Conservation (phyloP, 2,797 vertebrate species). For the Protosalanx chinensis region DNA sequence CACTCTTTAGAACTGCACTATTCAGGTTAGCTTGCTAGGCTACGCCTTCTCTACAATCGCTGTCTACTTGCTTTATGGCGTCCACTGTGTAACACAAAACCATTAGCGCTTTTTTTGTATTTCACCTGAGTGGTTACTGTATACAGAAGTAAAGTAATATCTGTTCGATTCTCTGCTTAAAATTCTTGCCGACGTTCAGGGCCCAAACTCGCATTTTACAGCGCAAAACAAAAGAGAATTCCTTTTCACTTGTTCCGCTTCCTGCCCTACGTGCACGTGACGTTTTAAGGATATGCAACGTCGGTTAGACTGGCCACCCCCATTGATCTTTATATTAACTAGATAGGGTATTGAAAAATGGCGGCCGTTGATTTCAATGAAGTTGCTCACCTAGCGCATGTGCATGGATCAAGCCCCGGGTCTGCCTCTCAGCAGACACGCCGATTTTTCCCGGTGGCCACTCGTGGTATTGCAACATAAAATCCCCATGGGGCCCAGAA, state of each 20-base stretch:
- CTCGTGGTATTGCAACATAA: too few relatives aligned
- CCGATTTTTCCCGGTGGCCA: too few relatives aligned
- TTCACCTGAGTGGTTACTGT: constrained; percentile 4
- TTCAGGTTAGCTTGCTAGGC: neutral
- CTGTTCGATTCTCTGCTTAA: neutral
- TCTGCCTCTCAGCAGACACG: too few relatives aligned
- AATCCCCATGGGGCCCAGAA: too few relatives aligned
- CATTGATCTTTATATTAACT: too few relatives aligned
- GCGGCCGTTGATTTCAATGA: too few relatives aligned
- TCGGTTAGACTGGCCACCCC: neutral
- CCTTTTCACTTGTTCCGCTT: constrained; percentile 37
- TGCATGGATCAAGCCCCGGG: too few relatives aligned
- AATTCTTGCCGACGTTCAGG: neutral
- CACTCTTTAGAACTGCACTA: neutral
- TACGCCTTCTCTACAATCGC: neutral
- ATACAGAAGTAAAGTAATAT: neutral
- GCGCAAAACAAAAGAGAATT: constrained; percentile 17
- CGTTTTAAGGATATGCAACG: neutral
- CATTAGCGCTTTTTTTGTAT: neutral
- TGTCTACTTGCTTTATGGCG: neutral
- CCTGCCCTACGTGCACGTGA: constrained; percentile 18
- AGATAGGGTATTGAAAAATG: too few relatives aligned
- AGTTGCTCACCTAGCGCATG: too few relatives aligned
- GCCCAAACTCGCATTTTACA: neutral
- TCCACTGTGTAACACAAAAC: neutral